Percentiles rank a stretch among this genome's conserved stretches.
phyloP scores from a whole-genome alignment of 1,140 invertebrate genomes.

The Drosophila teissieri region DNA sequence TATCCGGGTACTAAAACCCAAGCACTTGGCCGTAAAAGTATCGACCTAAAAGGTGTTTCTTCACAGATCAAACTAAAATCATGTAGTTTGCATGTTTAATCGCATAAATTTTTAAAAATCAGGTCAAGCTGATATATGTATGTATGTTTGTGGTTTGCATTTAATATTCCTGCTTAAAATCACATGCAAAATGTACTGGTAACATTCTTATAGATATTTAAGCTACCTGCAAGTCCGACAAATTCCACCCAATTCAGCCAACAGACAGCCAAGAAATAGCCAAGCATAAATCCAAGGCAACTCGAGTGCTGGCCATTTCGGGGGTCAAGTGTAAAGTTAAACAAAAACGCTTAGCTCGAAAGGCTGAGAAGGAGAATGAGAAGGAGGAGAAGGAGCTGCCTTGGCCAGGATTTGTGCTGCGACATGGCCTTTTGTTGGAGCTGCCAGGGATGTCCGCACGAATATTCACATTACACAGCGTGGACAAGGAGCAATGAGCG shows the following conservation, averaged over 20 bases:
- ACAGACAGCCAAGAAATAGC: conserved; percentile 2
- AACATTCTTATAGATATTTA: too few relatives aligned
- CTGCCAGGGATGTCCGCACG: conserved; percentile 33
- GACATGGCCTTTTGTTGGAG: conserved; percentile 51
- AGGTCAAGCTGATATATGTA: too few relatives aligned
- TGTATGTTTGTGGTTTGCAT: too few relatives aligned
- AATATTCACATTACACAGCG: conserved; percentile 65
- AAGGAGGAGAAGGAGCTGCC: not conserved
- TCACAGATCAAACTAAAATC: too few relatives aligned
- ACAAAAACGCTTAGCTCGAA: conserved; percentile 61
- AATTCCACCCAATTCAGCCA: conserved; percentile 1
- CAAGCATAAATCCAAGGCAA: conserved; percentile 27
- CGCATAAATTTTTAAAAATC: too few relatives aligned
- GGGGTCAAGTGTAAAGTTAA: conserved; percentile 71
- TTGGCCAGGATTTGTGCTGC: conserved; percentile 51
- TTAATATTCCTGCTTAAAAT: not conserved
- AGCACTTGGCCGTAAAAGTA: not conserved
- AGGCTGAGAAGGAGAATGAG: not conserved
- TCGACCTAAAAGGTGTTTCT: not conserved
- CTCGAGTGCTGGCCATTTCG: conserved; percentile 44
- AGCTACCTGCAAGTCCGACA: too few relatives aligned
- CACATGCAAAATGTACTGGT: not conserved
- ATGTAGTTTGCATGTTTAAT: too few relatives aligned
- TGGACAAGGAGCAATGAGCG: conserved; percentile 2
- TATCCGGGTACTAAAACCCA: too few relatives aligned